A percentile compares a stretch with the other conserved stretches of the same genome.
Conservation (phyloP, 2,888 invertebrate genomes). For the Lithosia quadra region DNA sequence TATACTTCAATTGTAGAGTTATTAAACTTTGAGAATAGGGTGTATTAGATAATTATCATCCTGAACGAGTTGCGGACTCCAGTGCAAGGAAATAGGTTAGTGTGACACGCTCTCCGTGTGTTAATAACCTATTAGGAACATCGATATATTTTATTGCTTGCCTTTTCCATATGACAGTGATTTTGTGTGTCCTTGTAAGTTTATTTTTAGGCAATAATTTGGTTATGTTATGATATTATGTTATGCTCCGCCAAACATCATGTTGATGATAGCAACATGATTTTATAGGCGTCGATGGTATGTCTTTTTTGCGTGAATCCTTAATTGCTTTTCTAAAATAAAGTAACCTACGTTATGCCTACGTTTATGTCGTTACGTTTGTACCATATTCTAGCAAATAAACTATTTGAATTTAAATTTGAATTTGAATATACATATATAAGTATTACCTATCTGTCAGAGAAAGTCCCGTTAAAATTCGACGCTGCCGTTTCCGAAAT, state of each 20-base stretch:
- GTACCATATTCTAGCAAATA: too few species aligned
- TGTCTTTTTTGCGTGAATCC: too few species aligned
- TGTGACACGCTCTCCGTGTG: conserved; percentile 17
- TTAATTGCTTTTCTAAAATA: too few species aligned
- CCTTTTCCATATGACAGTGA: neutral
- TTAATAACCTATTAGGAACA: conserved; percentile 14
- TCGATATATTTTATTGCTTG: conserved; percentile 1
- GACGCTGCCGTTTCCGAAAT: too few species aligned
- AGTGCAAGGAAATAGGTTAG: conserved; percentile 35
- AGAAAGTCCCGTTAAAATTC: too few species aligned
- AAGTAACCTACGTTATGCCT: too few species aligned
- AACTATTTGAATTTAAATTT: too few species aligned
- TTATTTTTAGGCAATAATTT: neutral
- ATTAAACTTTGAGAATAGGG: neutral
- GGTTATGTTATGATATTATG: neutral
- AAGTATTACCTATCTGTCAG: too few species aligned
- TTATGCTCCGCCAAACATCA: neutral
- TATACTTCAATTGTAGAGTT: neutral
- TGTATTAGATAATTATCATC: conserved; percentile 1
- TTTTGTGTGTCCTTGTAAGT: neutral
- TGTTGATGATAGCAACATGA: too few species aligned
- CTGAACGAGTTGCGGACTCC: neutral
- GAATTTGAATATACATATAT: too few species aligned
- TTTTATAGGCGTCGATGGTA: too few species aligned
- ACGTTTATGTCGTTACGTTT: too few species aligned